phyloP scores from a whole-genome alignment of 1,140 invertebrate species.

The Drosophila albomicans region DNA sequence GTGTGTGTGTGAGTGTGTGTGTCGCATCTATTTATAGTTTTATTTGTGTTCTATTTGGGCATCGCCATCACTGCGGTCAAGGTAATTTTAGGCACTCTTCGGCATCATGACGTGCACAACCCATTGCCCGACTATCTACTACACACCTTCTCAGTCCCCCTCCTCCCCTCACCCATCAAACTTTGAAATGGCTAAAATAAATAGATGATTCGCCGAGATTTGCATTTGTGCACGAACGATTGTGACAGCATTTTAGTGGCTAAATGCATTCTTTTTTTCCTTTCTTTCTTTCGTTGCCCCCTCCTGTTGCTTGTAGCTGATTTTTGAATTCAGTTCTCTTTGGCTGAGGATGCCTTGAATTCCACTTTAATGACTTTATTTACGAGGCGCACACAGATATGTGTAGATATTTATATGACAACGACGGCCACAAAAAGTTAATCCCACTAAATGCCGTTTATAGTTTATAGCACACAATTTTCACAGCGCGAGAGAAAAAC shows the following conservation, averaged over 20 bases:
- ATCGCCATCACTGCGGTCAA: constrained; percentile 60
- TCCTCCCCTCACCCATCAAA: background rate
- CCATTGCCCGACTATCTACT: background rate
- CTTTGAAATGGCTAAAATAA: constrained; percentile 46
- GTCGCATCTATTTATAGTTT: constrained; percentile 53
- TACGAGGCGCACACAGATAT: constrained; percentile 66
- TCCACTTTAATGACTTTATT: constrained; percentile 78
- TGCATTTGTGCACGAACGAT: constrained; percentile 29
- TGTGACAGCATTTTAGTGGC: constrained; percentile 33
- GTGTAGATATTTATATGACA: constrained; percentile 65
- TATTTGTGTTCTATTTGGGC: constrained; percentile 56
- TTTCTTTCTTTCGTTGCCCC: background rate
- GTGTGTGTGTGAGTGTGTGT: constrained; percentile 23
- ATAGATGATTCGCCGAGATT: constrained; percentile 30
- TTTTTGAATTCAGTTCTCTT: constrained; percentile 46
- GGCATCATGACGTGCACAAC: constrained; percentile 50
- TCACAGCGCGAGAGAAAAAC: constrained; percentile 3
- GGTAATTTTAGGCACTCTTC: constrained; percentile 66
- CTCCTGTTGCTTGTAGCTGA: no score
- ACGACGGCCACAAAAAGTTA: constrained; percentile 80
- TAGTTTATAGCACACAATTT: constrained; percentile 73
- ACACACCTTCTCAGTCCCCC: no score
- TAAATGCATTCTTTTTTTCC: constrained; percentile 28
- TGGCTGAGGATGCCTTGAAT: constrained; percentile 55
- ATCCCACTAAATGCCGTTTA: constrained; percentile 80